Conservation (phyloP, 2,797 vertebrate species). For the Hephaestus fuliginosus region DNA sequence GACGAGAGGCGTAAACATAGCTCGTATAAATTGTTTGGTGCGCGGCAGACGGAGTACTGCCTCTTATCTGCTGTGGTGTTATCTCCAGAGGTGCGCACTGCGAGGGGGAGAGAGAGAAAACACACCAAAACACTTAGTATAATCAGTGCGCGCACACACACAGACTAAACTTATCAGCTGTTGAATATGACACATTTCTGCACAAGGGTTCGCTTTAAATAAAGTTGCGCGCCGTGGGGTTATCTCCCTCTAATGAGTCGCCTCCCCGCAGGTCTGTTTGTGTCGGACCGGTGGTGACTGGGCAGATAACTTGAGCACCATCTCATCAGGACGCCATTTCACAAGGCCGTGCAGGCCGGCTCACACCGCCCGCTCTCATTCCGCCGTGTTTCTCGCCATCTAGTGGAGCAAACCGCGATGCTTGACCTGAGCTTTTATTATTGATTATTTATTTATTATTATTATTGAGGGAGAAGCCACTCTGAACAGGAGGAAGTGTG, state of each 20-base stretch:
- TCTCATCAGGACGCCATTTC: constrained; percentile 85
- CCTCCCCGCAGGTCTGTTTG: neutral
- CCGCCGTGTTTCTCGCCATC: constrained; percentile 71
- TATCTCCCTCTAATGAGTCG: neutral
- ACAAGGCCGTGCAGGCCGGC: constrained; percentile 59
- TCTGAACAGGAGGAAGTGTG: neutral
- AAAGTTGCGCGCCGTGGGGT: neutral
- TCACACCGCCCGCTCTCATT: neutral
- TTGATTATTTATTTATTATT: too few relatives aligned
- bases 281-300: constrained; percentile 57
- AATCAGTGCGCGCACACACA: neutral
- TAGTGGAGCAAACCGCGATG: constrained; percentile 61
- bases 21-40: constrained; percentile 66
- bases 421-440: neutral
- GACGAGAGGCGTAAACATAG: constrained; percentile 73
- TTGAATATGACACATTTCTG: constrained; percentile 29
- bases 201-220: neutral
- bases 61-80: neutral
- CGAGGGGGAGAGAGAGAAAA: neutral
- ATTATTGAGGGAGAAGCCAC: constrained; percentile 15
- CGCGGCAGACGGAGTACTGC: neutral
- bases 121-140: too few relatives aligned
- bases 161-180: constrained; percentile 20
- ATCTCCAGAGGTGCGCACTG: rapidly evolving
- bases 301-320: constrained; percentile 73